Conservation (phyloP, 2,797 vertebrate genomes). For the Coluber constrictor region DNA sequence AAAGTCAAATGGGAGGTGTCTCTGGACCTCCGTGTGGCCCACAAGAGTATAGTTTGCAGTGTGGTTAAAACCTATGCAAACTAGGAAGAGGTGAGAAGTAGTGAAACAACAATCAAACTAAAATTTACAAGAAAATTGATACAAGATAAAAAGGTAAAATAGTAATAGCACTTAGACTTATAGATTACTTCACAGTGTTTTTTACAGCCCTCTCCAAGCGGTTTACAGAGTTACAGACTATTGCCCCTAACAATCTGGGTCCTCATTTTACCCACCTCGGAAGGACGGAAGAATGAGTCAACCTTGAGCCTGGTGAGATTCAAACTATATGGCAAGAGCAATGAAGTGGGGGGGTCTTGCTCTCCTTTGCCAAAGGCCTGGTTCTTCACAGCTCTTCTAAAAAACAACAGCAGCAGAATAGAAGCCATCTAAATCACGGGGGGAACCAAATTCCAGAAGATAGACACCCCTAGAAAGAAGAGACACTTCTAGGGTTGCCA, state of each 20-base stretch:
- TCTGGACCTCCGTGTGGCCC: background rate
- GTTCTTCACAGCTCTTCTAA: background rate
- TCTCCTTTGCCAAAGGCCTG: background rate
- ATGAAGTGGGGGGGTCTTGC: background rate
- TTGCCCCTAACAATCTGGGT: no score
- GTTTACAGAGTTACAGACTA: no score
- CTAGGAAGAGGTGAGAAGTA: background rate
- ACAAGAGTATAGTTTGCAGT: background rate
- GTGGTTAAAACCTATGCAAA: background rate
- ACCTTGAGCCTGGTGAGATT: no score
- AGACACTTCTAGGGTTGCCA: background rate
- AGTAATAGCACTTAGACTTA: no score
- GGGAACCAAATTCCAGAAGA: background rate
- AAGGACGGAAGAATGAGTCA: no score
- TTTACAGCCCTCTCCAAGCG: no score
- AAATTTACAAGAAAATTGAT: background rate
- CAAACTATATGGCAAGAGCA: background rate
- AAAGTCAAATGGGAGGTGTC: background rate
- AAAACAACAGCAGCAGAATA: background rate
- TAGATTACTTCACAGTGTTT: no score
- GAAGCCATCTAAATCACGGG: background rate
- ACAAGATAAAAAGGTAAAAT: background rate
- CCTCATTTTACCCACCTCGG: no score
- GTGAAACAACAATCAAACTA: background rate
- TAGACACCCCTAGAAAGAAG: background rate